Conservation (phyloP, 2,888 invertebrate genomes). For the Watsonalla cultraria region DNA sequence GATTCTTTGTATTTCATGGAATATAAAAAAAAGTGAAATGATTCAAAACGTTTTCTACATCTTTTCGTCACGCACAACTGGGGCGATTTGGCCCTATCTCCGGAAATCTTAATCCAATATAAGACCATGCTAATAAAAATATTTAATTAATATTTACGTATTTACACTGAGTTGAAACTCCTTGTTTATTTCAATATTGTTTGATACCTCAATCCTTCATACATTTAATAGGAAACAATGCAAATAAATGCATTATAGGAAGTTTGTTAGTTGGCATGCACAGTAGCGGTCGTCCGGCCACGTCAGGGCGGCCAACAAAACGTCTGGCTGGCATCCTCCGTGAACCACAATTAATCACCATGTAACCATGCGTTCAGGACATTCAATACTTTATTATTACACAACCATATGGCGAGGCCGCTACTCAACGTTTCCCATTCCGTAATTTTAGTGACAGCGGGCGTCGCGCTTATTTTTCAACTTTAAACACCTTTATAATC, state of each 20-base stretch:
- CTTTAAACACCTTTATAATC: too few species aligned
- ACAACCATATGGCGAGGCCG: neutral
- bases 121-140: too few species aligned
- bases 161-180: too few species aligned
- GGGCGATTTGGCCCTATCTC: too few species aligned
- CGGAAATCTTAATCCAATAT: too few species aligned
- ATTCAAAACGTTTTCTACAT: too few species aligned
- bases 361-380: conserved; percentile 4
- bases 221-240: neutral
- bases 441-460: neutral
- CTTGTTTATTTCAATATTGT: too few species aligned
- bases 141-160: too few species aligned
- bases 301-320: conserved; percentile 38
- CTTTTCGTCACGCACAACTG: too few species aligned
- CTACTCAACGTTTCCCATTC: neutral
- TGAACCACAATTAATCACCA: conserved; percentile 43
- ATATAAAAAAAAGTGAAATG: too few species aligned
- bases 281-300: conserved; percentile 46
- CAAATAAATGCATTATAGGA: neutral
- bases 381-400: conserved; percentile 1
- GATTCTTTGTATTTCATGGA: too few species aligned
- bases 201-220: too few species aligned
- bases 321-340: conserved; percentile 63
- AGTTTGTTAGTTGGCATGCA: conserved; percentile 7
- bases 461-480: neutral